Conservation (phyloP, 2,888 invertebrate genomes). For the Charanyca ferruginea region DNA sequence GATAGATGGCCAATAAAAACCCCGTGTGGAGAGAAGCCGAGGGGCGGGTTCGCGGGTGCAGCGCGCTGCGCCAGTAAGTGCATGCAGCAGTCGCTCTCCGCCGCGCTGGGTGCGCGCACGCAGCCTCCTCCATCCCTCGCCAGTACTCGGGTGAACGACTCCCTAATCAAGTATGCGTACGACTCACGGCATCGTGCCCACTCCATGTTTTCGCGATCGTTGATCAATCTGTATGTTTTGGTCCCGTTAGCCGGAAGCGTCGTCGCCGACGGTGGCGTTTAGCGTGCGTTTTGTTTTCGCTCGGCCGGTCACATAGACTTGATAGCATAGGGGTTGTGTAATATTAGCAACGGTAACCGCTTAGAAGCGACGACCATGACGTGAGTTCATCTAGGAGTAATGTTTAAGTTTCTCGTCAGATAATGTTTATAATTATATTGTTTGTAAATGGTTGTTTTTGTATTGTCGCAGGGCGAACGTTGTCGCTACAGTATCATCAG, state of each 20-base stretch:
- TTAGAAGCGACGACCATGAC: constrained; percentile 76
- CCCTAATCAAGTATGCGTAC: constrained; percentile 75
- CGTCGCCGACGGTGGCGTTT: constrained; percentile 71
- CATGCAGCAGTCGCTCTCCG: constrained; percentile 86
- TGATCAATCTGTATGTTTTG: constrained; percentile 68
- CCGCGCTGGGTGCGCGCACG: constrained; percentile 89
- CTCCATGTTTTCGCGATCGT: constrained; percentile 71
- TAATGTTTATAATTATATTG: constrained; percentile 22
- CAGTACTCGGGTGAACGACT: constrained; percentile 65
- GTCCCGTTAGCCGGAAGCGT: constrained; percentile 81
- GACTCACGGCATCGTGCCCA: constrained; percentile 65
- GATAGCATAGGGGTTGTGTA: constrained; percentile 70
- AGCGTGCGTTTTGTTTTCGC: constrained; percentile 80
- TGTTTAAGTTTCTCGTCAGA: constrained; percentile 18
- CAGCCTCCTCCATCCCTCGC: constrained; percentile 78
- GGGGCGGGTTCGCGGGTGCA: constrained; percentile 88
- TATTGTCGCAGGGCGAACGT: constrained; percentile 84
- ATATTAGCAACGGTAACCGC: constrained; percentile 57
- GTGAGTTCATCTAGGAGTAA: constrained; percentile 76
- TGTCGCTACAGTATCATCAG: constrained; percentile 78
- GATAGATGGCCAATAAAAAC: constrained; percentile 89
- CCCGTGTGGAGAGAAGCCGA: constrained; percentile 86
- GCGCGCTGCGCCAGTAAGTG: constrained; percentile 82
- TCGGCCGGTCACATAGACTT: constrained; percentile 65
- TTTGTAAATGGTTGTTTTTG: constrained; percentile 66